Conservation (phyloP, 2,113 vertebrate genomes). For the Drymodes brunneopygia region DNA sequence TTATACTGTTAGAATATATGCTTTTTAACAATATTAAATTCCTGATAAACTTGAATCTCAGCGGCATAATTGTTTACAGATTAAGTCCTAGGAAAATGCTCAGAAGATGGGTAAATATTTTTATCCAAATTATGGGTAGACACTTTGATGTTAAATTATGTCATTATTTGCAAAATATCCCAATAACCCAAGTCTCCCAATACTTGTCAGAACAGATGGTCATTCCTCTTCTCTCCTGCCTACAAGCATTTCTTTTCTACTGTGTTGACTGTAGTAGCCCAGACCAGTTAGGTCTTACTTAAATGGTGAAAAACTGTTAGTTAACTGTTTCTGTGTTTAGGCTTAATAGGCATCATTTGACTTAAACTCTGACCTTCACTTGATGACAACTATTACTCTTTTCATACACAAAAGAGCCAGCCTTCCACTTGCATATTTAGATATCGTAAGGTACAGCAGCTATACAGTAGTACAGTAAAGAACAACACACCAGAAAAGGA, state of each 20-base stretch:
- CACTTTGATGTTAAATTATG: background rate
- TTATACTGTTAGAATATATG: background rate
- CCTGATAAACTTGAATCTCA: background rate
- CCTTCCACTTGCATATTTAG: background rate
- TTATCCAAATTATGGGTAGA: background rate
- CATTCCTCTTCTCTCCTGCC: background rate
- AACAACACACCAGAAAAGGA: background rate
- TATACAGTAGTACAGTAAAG: background rate
- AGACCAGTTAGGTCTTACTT: background rate
- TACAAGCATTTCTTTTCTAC: background rate
- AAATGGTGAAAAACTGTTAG: background rate
- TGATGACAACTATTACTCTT: background rate
- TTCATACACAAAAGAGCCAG: background rate
- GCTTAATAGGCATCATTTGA: background rate
- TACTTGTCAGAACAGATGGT: background rate
- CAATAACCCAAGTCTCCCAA: background rate
- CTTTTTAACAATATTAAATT: background rate
- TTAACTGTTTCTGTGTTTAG: background rate
- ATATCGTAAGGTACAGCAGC: background rate
- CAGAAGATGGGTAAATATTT: background rate
- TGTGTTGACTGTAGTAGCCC: background rate
- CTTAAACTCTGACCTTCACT: background rate
- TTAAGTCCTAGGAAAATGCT: background rate
- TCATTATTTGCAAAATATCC: background rate
- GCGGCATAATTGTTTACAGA: background rate